These are phyloP conservation scores for Cephalotes varians DNA, from an alignment of 2,888 invertebrate genomes.

Conservation along the genomic window DNA sequence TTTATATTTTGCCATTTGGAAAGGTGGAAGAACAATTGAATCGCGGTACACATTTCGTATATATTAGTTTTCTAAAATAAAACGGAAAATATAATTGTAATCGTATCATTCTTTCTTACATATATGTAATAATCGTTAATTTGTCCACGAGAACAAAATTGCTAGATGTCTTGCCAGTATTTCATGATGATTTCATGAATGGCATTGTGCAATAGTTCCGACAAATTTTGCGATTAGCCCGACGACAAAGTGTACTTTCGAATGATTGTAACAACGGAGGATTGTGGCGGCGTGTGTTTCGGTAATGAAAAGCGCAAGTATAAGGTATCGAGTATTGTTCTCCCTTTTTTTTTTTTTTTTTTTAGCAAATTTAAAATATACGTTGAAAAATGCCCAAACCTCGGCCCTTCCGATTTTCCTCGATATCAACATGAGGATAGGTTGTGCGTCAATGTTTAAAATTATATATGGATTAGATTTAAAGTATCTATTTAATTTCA, in stretches of 20 bases:
- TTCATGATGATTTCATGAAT: slow-evolving; percentile 32
- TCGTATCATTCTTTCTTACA: slow-evolving; percentile 21
- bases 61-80: slow-evolving; percentile 36
- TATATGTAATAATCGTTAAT: slow-evolving; percentile 40
- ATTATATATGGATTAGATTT: not conserved
- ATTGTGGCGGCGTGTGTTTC: slow-evolving; percentile 18
- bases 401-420: slow-evolving; percentile 63
- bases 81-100: slow-evolving; percentile 32
- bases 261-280: slow-evolving; percentile 37
- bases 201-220: slow-evolving; percentile 57
- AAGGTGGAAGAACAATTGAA: slow-evolving; percentile 37
- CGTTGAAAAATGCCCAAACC: slow-evolving; percentile 56
- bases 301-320: slow-evolving; percentile 10
- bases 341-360: slow-evolving; percentile 31
- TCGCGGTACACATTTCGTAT: slow-evolving; percentile 21
- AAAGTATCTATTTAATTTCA: slow-evolving; percentile 3
- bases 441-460: not conserved
- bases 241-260: slow-evolving; percentile 38
- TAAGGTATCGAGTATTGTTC: slow-evolving; percentile 33
- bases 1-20: slow-evolving; percentile 69
- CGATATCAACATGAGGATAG: not conserved
- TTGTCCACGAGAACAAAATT: slow-evolving; percentile 31
- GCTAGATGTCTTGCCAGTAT: slow-evolving; percentile 36
- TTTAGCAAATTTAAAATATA: slow-evolving; percentile 40
- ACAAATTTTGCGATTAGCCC: slow-evolving; percentile 35